A percentile compares a stretch with the other conserved stretches of the same genome.
Conservation (phyloP, 2,797 vertebrate genomes). For the Pagetopsis macropterus region DNA sequence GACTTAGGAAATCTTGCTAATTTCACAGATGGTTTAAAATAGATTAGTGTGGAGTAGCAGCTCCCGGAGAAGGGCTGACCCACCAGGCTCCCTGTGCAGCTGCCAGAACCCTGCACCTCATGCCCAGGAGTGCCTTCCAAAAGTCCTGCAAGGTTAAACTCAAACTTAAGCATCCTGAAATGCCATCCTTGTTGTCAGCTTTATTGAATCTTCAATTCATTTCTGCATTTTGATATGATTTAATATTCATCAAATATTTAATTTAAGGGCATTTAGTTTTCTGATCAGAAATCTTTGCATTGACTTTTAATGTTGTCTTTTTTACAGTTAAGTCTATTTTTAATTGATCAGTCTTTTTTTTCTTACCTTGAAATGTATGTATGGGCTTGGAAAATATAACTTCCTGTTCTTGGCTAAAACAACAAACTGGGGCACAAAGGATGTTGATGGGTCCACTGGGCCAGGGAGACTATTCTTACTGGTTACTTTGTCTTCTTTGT, state of each 20-base stretch:
- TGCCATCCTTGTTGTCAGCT: slow-evolving; percentile 64
- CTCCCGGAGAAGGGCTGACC: slow-evolving; percentile 85
- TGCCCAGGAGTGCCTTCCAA: slow-evolving; percentile 87
- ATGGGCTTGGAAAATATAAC: slow-evolving; percentile 50
- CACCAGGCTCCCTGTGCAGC: slow-evolving; percentile 87
- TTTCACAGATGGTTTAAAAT: slow-evolving; percentile 92
- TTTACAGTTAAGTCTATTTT: slow-evolving; percentile 19
- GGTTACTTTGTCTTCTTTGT: slow-evolving; percentile 73
- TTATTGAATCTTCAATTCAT: slow-evolving; percentile 44
- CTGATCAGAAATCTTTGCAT: slow-evolving; percentile 18
- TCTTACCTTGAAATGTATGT: slow-evolving; percentile 25
- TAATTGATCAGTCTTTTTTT: neutral
- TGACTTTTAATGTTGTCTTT: neutral
- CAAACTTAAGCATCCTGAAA: slow-evolving; percentile 85
- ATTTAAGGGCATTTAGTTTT: neutral
- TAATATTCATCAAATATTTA: neutral
- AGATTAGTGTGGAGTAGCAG: slow-evolving; percentile 88
- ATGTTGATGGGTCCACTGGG: slow-evolving; percentile 66
- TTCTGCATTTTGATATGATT: slow-evolving; percentile 19
- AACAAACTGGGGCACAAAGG: slow-evolving; percentile 64
- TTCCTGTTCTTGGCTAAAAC: slow-evolving; percentile 63
- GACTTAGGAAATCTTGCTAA: slow-evolving; percentile 90
- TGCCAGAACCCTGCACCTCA: slow-evolving; percentile 85
- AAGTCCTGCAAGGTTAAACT: slow-evolving; percentile 90
- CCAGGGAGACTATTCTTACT: slow-evolving; percentile 72